Evolutionary conservation across 2,113 vertebrate species (phyloP).

Genomic region (Prionailurus viverrinus): DNA sequence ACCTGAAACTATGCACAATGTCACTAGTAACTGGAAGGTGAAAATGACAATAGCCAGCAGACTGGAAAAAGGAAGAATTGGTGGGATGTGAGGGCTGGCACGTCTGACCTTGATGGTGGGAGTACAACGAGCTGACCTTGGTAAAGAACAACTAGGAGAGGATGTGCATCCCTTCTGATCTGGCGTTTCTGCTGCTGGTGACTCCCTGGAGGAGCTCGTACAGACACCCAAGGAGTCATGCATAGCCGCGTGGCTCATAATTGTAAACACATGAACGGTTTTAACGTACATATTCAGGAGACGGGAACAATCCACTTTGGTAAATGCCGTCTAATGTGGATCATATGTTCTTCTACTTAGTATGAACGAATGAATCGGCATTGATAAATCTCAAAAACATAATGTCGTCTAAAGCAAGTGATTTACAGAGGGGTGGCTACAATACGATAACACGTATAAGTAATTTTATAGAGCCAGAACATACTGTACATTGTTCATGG

Average conservation of each 20-base stretch:
- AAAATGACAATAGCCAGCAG: not conserved
- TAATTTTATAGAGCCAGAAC: not conserved
- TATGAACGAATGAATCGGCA: not conserved
- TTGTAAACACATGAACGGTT: not conserved
- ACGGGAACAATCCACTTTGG: not conserved
- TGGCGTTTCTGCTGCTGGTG: not conserved
- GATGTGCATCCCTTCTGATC: too few relatives aligned
- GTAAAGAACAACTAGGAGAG: not conserved
- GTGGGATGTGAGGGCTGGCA: not conserved
- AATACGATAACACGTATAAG: not conserved
- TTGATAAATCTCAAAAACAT: not conserved
- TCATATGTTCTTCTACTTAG: not conserved
- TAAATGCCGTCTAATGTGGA: not conserved
- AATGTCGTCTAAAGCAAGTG: not conserved
- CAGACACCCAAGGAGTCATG: too few relatives aligned
- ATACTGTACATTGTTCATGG: not conserved
- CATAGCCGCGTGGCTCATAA: fast-evolving
- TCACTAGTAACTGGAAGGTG: not conserved
- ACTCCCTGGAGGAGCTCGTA: not conserved
- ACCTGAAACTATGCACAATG: not conserved
- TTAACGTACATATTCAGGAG: not conserved
- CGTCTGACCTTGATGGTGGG: too few relatives aligned
- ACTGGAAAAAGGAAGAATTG: not conserved
- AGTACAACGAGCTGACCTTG: not conserved
- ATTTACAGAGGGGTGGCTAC: not conserved